Evolutionary conservation across 2,797 vertebrate species (phyloP).

Genomic region (Nasua narica): DNA sequence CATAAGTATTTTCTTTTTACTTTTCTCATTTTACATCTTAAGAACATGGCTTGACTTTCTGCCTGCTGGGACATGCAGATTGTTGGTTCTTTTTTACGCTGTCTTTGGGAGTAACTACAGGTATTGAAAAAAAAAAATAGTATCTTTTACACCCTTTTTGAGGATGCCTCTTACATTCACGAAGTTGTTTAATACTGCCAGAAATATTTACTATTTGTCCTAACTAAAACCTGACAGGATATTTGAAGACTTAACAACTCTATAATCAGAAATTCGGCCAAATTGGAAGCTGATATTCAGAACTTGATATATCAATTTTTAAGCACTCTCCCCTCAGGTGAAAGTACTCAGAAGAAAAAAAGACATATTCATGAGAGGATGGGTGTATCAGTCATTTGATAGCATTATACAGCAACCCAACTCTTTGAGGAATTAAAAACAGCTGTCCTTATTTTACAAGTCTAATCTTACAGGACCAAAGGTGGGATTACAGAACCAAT

Average conservation of each 20-base stretch:
- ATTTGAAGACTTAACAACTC: neutral
- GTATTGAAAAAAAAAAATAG: neutral
- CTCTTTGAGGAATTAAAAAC: neutral
- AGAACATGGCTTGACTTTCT: neutral
- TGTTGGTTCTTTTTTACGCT: neutral
- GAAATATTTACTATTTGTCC: neutral
- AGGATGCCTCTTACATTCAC: neutral
- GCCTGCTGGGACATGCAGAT: neutral
- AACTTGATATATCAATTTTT: neutral
- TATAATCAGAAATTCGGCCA: neutral
- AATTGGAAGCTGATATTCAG: neutral
- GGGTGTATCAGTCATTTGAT: neutral
- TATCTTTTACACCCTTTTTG: neutral
- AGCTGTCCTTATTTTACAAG: neutral
- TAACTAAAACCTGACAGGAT: neutral
- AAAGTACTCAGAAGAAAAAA: neutral
- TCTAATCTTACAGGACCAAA: neutral
- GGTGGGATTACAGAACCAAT: neutral
- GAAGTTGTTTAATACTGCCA: neutral
- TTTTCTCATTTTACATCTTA: neutral
- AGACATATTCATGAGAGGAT: neutral
- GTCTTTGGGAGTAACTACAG: neutral
- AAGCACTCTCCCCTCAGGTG: neutral
- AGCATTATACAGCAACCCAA: neutral
- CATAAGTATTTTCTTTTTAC: neutral